Conservation (phyloP, 2,113 vertebrate genomes). For the Triplophysa dalaica region DNA sequence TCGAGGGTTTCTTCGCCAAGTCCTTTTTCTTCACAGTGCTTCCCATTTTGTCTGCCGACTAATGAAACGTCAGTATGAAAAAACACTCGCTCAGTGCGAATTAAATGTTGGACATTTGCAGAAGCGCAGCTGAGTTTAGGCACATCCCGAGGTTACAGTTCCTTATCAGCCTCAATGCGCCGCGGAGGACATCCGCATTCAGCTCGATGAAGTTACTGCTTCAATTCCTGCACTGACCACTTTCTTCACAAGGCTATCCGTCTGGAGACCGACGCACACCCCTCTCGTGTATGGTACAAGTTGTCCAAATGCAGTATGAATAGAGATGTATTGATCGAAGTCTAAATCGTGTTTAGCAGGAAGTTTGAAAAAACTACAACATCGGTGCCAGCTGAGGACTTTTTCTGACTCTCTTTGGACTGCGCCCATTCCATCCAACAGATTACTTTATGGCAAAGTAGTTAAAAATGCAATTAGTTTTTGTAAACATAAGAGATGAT, state of each 20-base stretch:
- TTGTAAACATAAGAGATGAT: too few species aligned
- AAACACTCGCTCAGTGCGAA: background rate
- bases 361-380: background rate
- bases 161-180: slow-evolving; percentile 19
- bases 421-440: background rate
- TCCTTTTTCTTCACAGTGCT: slow-evolving; percentile 89
- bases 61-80: background rate
- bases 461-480: too few species aligned
- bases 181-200: slow-evolving; percentile 41
- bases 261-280: background rate
- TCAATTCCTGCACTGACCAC: background rate
- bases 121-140: background rate
- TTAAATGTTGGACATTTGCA: background rate
- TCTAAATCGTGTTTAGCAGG: background rate
- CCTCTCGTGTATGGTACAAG: background rate
- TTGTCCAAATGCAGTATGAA: background rate
- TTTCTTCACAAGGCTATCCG: background rate
- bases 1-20: slow-evolving; percentile 76
- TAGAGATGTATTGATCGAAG: background rate
- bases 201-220: background rate
- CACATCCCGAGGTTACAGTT: slow-evolving; percentile 9
- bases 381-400: background rate
- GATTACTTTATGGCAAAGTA: too few species aligned
- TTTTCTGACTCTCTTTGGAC: background rate
- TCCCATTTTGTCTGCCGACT: slow-evolving; percentile 77